Evolutionary conservation across 2,113 vertebrate genomes (phyloP), one percentile per base, ranked within the genome.

Genomic region (Phycodurus eques): DNA sequence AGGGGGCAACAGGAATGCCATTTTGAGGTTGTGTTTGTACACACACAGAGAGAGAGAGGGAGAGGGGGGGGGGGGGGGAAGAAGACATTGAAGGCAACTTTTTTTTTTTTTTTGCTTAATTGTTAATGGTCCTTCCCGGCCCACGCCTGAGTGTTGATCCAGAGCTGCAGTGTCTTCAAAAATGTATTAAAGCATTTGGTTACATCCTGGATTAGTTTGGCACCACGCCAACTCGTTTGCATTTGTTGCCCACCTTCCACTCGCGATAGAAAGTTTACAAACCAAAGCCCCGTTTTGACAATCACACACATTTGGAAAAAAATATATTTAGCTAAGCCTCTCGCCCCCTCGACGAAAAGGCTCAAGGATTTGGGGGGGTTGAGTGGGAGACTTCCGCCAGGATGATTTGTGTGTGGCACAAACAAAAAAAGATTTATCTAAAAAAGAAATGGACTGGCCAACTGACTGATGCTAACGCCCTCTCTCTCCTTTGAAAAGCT

Each of bases 381-480:
- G 27, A 1, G 27, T 27, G 20, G n/a, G 20, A 64, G 20, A 44
- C 10, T 43, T 42, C 33, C 35, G 5, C 19, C 39, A 64, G 42
- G 62, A 22, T 65, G 9, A 62, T 9, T 33, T 72, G 76, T 47
- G 54, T 51, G 75, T 67, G 59, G 70, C 27, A 31, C 11, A 59
- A 57, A 27, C 54, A 56, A 56, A 56, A 56, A 56, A 56, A 22
- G 20, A 56, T 56, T 56, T 47, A 47, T 22, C 8, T 31, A 59
- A 31, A 5, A 64, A 39, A 69, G 68, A 81, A 76, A 72, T 73
- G 81, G 68, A 71, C 65, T 72, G 63, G 75, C 83, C 81, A 78
- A 83, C 71, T 67, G 70, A 76, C 82, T 82, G 83, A 88, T 81
- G 88, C 84, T 88, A 87, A 89, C 76, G 83, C 78, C 88, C 85